Evolutionary conservation across 2,888 invertebrate genomes (phyloP).

Genomic region (Hirtodrosophila alboralis): DNA sequence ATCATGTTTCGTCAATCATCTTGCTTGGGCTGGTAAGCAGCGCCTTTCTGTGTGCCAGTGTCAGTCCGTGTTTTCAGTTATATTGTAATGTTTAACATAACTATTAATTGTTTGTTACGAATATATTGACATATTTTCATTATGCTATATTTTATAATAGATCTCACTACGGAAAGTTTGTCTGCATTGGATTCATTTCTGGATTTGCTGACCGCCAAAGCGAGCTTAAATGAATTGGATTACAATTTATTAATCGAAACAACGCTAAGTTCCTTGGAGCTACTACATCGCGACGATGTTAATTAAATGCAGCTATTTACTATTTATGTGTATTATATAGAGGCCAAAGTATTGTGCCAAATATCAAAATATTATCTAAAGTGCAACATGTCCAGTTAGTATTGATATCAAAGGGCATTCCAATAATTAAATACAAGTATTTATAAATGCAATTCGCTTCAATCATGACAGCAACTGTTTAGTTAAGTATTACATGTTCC

Average conservation of each 20-base stretch:
- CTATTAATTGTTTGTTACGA: background rate
- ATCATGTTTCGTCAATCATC: background rate
- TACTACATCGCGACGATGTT: no score
- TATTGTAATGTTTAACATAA: background rate
- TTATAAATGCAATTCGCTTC: background rate
- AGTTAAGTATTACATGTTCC: no score
- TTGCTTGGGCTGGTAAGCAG: conserved; percentile 42
- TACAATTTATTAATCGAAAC: conserved; percentile 94
- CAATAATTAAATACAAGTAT: conserved; percentile 4
- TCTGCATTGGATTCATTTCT: conserved; percentile 94
- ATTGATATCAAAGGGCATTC: background rate
- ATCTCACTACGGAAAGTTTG: conserved; percentile 89
- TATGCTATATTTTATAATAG: conserved; percentile 84
- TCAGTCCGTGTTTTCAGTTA: conserved; percentile 4
- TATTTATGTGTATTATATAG: conserved; percentile 15
- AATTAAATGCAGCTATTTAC: conserved; percentile 2
- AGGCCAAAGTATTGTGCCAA: conserved; percentile 50
- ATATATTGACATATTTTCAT: background rate
- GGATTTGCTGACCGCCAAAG: conserved; percentile 93
- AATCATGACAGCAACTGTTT: no score
- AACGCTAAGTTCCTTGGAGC: conserved; percentile 85
- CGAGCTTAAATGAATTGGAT: conserved; percentile 92
- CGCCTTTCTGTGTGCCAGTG: conserved; percentile 13
- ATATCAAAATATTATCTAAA: conserved; percentile 2
- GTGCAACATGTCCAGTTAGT: conserved; percentile 3